Percentiles rank a stretch among this genome's conserved stretches.
phyloP scores from a whole-genome alignment of 2,113 vertebrate species.

The Macaca mulatta region DNA sequence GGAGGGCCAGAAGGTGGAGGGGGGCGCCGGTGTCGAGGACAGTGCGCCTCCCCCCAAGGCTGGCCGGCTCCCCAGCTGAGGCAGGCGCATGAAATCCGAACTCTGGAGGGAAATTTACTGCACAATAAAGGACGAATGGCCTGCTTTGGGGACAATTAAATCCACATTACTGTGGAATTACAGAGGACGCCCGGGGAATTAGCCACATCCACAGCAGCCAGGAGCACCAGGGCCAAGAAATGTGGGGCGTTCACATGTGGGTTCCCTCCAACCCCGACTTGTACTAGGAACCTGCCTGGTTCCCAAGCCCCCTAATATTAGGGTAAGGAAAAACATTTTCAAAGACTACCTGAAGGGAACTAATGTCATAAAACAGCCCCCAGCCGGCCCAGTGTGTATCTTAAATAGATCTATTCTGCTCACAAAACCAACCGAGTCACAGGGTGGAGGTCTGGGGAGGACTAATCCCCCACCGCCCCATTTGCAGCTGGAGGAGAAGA shows the following conservation, averaged over 20 bases:
- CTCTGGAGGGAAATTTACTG: conserved; percentile 75
- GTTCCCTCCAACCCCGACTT: not conserved
- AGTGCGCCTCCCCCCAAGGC: not conserved
- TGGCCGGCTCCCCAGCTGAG: not conserved
- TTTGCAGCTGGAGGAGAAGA: not conserved
- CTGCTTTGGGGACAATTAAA: conserved; percentile 77
- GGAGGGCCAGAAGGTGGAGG: not conserved
- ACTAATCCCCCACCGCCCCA: not conserved
- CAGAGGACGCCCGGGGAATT: conserved; percentile 72
- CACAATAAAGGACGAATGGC: conserved; percentile 75
- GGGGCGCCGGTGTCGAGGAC: not conserved
- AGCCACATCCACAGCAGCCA: conserved; percentile 66
- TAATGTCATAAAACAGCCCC: not conserved
- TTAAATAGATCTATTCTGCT: not conserved
- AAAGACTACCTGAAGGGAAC: conserved; percentile 40
- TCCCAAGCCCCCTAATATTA: conserved; percentile 41
- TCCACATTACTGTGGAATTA: conserved; percentile 80
- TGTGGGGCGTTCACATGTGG: conserved; percentile 9
- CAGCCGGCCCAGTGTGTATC: not conserved
- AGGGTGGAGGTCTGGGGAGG: not conserved
- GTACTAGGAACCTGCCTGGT: conserved; percentile 41
- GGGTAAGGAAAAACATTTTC: conserved; percentile 21
- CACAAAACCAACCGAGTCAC: not conserved
- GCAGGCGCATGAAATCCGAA: conserved; percentile 64
- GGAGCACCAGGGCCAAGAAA: conserved; percentile 62